Conservation (phyloP, 2,888 invertebrate species). For the Tenthredo livida region DNA sequence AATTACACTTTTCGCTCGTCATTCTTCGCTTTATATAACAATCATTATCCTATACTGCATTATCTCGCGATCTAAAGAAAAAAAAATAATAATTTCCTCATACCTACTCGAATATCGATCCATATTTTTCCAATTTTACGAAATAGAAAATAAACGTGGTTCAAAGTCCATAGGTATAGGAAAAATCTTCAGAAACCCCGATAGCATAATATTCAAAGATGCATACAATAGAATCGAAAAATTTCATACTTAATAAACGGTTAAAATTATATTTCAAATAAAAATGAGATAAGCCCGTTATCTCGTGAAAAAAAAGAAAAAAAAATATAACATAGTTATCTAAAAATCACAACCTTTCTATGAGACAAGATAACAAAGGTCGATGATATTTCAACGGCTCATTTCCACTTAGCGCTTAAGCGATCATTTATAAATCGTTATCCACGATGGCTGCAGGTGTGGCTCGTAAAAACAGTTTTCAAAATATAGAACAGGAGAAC, state of each 20-base stretch:
- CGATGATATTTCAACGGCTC: background rate
- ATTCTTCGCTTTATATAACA: slow-evolving; percentile 45
- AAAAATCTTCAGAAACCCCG: background rate
- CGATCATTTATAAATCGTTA: slow-evolving; percentile 4
- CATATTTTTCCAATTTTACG: background rate
- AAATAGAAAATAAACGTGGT: background rate
- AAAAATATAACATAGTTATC: background rate
- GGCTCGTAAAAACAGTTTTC: background rate
- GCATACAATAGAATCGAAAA: background rate
- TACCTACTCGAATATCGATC: background rate
- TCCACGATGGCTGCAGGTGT: slow-evolving; percentile 14
- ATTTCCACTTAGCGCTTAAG: background rate
- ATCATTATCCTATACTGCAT: background rate
- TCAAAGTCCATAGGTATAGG: background rate
- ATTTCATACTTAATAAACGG: background rate
- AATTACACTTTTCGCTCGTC: slow-evolving; percentile 26
- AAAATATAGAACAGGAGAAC: background rate
- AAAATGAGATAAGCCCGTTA: background rate
- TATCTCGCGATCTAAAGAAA: background rate
- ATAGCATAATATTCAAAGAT: background rate
- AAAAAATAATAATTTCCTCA: background rate
- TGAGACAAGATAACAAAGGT: slow-evolving; percentile 1
- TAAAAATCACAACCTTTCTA: background rate
- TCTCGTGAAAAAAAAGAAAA: background rate
- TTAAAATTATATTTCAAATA: background rate